Percentiles rank a stretch among this genome's conserved stretches.
phyloP scores from a whole-genome alignment of 2,888 invertebrate genomes.

The Clostera curtula region DNA sequence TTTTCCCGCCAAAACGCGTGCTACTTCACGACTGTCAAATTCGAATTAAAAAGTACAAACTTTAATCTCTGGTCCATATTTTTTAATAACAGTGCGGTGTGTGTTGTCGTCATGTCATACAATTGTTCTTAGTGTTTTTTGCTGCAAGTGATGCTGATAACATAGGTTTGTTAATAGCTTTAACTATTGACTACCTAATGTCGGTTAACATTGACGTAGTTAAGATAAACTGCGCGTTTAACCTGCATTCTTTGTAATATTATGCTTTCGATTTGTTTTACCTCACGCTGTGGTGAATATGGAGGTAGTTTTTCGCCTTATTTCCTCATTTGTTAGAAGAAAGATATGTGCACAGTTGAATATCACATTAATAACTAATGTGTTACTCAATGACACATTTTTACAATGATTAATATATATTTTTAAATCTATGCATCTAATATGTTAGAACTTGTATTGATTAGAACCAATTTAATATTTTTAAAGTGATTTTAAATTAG shows the following conservation, averaged over 20 bases:
- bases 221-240: constrained; percentile 3
- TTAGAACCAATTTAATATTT: too few species aligned
- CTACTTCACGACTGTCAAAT: constrained; percentile 33
- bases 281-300: too few species aligned
- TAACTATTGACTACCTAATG: constrained; percentile 4
- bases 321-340: too few species aligned
- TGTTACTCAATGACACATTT: too few species aligned
- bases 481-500: too few species aligned
- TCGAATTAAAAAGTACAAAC: constrained; percentile 20
- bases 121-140: neutral
- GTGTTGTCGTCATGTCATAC: constrained; percentile 3
- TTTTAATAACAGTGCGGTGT: constrained; percentile 13
- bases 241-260: constrained; percentile 1
- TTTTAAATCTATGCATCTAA: too few species aligned
- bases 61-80: constrained; percentile 8
- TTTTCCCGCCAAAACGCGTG: constrained; percentile 49
- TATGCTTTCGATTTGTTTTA: too few species aligned
- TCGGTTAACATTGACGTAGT: constrained; percentile 1
- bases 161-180: constrained; percentile 2
- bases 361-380: too few species aligned
- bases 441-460: too few species aligned
- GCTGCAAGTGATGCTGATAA: neutral
- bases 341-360: too few species aligned
- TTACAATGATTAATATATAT: too few species aligned
- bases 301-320: too few species aligned